phyloP scores from a whole-genome alignment of 2,797 vertebrate species.

The Moxostoma hubbsi region DNA sequence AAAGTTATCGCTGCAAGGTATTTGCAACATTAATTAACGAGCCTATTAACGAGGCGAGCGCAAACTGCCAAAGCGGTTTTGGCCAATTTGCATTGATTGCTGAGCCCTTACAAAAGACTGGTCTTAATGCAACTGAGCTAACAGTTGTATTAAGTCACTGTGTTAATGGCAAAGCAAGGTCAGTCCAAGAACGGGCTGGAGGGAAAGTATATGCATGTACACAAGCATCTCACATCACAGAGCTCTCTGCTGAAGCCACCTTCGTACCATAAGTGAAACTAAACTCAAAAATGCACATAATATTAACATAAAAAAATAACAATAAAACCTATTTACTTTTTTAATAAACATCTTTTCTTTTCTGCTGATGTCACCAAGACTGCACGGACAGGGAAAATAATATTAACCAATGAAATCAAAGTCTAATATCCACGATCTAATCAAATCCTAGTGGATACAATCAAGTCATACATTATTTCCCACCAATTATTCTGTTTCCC shows the following conservation, averaged over 20 bases:
- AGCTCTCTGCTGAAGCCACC: background rate
- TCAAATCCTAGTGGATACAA: background rate
- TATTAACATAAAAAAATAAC: background rate
- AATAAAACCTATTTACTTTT: background rate
- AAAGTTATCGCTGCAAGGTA: slow-evolving; percentile 49
- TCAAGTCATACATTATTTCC: background rate
- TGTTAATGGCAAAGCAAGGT: slow-evolving; percentile 4
- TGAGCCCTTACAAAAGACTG: slow-evolving; percentile 29
- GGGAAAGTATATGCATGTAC: background rate
- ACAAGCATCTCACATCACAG: background rate
- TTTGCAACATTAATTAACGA: slow-evolving; percentile 61
- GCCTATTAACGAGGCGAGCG: slow-evolving; percentile 52
- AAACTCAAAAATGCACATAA: background rate
- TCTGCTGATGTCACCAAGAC: background rate
- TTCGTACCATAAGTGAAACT: background rate
- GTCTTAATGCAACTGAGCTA: slow-evolving; percentile 32
- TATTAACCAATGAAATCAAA: background rate
- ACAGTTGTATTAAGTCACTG: slow-evolving; percentile 11
- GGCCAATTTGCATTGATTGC: slow-evolving; percentile 51
- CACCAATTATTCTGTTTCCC: background rate
- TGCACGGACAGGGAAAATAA: background rate
- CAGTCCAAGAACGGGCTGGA: background rate
- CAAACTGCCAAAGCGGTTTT: slow-evolving; percentile 44
- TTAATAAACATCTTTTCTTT: background rate
- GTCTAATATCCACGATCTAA: background rate